Evolutionary conservation across 2,888 invertebrate genomes (phyloP).

Genomic region (Chirona hameri): DNA sequence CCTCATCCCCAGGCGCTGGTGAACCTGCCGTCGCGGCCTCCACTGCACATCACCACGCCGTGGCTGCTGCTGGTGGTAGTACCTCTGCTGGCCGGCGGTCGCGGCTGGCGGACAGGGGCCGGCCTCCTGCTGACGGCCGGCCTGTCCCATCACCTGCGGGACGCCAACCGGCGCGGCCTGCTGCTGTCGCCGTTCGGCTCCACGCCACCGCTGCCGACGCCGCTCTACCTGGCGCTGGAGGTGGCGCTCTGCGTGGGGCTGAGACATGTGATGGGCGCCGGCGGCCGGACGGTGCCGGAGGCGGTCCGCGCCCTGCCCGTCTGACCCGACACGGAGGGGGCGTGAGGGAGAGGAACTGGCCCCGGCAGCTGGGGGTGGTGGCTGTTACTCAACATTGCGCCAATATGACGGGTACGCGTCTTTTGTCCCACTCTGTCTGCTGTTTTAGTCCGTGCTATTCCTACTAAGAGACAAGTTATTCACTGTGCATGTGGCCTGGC

Average conservation of each 20-base stretch:
- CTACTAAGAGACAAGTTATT: too few species aligned
- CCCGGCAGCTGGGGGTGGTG: too few species aligned
- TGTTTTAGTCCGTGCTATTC: too few species aligned
- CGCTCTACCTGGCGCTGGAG: conserved; percentile 1
- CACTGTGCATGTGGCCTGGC: too few species aligned
- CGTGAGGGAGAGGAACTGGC: too few species aligned
- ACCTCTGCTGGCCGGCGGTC: neutral
- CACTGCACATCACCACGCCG: conserved; percentile 6
- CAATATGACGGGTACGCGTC: too few species aligned
- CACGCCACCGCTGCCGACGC: conserved; percentile 24
- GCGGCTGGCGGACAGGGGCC: neutral
- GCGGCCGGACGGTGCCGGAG: too few species aligned
- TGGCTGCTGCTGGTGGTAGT: neutral
- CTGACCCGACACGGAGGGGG: too few species aligned
- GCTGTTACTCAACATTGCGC: too few species aligned
- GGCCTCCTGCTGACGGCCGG: conserved; percentile 6
- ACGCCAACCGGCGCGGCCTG: conserved; percentile 33
- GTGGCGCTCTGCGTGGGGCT: neutral
- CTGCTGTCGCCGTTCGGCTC: conserved; percentile 33
- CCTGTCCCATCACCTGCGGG: conserved; percentile 32
- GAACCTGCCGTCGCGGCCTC: conserved; percentile 6
- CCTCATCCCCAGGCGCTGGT: neutral
- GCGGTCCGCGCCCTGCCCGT: neutral
- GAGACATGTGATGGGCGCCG: too few species aligned
- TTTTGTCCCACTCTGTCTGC: too few species aligned